Conservation (phyloP, 2,797 vertebrate genomes). For the Helostoma temminkii region DNA sequence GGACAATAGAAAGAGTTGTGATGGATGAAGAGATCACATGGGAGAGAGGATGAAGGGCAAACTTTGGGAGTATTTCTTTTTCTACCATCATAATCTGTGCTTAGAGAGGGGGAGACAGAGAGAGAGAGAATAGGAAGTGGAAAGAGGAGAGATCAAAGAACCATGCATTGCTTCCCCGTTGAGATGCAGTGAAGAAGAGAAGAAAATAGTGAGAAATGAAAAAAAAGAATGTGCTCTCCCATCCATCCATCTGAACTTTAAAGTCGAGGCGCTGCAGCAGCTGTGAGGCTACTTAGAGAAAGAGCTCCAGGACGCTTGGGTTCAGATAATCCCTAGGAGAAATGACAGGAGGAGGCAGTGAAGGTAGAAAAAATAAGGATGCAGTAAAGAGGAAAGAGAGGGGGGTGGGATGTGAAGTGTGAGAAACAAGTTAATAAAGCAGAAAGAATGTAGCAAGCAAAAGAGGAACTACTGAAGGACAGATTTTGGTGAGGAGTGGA, state of each 20-base stretch:
- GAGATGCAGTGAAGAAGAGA: constrained; percentile 36
- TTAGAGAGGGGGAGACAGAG: constrained; percentile 20
- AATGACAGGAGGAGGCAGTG: constrained; percentile 35
- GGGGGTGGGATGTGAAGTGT: constrained; percentile 24
- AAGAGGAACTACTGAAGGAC: not conserved
- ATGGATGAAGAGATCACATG: constrained; percentile 35
- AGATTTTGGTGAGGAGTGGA: not conserved
- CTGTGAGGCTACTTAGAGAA: constrained; percentile 45
- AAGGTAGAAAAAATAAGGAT: constrained; percentile 15
- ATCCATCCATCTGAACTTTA: constrained; percentile 33
- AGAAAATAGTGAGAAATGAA: constrained; percentile 2
- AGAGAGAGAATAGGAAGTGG: constrained; percentile 18
- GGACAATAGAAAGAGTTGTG: not conserved
- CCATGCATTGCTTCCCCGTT: constrained; percentile 42
- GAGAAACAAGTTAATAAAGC: constrained; percentile 21
- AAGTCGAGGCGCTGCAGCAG: constrained; percentile 24
- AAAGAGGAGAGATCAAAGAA: constrained; percentile 50
- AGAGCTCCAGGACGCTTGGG: constrained; percentile 33
- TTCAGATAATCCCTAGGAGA: constrained; percentile 45
- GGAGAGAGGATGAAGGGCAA: constrained; percentile 38
- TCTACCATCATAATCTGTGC: constrained; percentile 24
- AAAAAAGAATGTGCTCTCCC: constrained; percentile 22
- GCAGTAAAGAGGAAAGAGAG: constrained; percentile 2
- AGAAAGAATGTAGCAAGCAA: not conserved
- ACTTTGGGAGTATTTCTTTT: constrained; percentile 28